These are phyloP conservation scores for Plestiodon gilberti DNA, from an alignment of 2,113 vertebrate genomes.

Conservation along the genomic window DNA sequence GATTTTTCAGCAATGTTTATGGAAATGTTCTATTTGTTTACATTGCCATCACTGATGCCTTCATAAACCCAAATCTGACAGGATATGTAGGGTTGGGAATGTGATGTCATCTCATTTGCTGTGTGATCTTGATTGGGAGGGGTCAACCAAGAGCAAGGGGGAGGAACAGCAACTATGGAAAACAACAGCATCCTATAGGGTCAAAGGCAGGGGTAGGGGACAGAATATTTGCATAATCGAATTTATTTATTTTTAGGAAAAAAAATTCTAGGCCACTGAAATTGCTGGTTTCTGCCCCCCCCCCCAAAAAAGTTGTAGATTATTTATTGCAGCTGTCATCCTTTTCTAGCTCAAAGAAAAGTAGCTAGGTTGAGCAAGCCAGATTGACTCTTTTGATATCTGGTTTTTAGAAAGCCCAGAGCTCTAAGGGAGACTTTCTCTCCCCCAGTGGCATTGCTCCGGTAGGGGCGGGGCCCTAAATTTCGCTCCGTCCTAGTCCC, in stretches of 20 bases:
- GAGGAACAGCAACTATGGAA: too few relatives aligned
- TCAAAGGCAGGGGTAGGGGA: background rate
- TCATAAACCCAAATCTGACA: background rate
- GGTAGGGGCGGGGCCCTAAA: too few relatives aligned
- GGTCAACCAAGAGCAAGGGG: background rate
- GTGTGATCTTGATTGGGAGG: background rate
- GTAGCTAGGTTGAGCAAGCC: background rate
- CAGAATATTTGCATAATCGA: background rate
- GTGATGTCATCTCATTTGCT: background rate
- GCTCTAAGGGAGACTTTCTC: background rate
- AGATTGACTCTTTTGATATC: background rate
- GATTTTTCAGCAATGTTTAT: background rate
- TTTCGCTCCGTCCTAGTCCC: too few relatives aligned
- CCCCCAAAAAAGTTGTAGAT: background rate
- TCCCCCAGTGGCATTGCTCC: too few relatives aligned
- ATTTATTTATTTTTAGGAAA: background rate
- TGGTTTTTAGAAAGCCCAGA: background rate
- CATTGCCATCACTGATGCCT: background rate
- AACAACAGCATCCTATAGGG: background rate
- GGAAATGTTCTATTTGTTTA: background rate
- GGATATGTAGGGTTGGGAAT: background rate
- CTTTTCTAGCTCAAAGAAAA: background rate
- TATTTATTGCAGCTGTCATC: background rate
- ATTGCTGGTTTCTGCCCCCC: background rate
- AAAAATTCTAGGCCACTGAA: background rate